Conservation (phyloP, 1,140 invertebrate species). For the Drosophila sulfurigaster region DNA sequence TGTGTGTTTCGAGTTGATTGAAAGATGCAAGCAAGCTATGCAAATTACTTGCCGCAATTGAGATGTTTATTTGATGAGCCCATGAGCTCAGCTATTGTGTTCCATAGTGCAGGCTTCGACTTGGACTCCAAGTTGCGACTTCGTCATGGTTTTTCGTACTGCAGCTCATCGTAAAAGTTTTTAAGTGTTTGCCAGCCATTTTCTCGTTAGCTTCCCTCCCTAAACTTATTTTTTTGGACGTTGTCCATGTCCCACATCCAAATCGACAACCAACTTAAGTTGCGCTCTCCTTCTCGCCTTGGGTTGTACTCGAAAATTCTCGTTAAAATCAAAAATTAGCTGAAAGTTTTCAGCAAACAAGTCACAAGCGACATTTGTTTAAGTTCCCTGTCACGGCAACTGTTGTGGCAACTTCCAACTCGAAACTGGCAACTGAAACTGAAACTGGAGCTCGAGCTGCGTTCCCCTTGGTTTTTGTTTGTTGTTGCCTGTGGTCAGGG, state of each 20-base stretch:
- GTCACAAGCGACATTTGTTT: slow-evolving; percentile 67
- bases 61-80: not conserved
- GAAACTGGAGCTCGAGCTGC: not conserved
- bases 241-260: slow-evolving; percentile 55
- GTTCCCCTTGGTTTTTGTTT: slow-evolving; percentile 23
- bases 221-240: slow-evolving; percentile 73
- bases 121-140: slow-evolving; percentile 5
- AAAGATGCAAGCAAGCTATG: not conserved
- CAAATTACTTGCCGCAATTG: not conserved
- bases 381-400: slow-evolving; percentile 45
- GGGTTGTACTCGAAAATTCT: slow-evolving; percentile 61
- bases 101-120: slow-evolving; percentile 26
- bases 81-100: not conserved
- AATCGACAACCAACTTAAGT: slow-evolving; percentile 19
- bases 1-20: not conserved
- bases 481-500: slow-evolving; percentile 46
- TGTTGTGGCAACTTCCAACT: slow-evolving; percentile 31
- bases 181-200: slow-evolving; percentile 82
- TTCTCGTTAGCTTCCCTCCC: slow-evolving; percentile 74
- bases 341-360: slow-evolving; percentile 71
- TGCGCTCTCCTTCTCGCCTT: not conserved
- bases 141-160: slow-evolving; percentile 15
- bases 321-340: slow-evolving; percentile 78
- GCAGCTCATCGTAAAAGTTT: slow-evolving; percentile 75
- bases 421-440: not conserved